phyloP scores from a whole-genome alignment of 2,797 vertebrate species.

The Molossus molossus region DNA sequence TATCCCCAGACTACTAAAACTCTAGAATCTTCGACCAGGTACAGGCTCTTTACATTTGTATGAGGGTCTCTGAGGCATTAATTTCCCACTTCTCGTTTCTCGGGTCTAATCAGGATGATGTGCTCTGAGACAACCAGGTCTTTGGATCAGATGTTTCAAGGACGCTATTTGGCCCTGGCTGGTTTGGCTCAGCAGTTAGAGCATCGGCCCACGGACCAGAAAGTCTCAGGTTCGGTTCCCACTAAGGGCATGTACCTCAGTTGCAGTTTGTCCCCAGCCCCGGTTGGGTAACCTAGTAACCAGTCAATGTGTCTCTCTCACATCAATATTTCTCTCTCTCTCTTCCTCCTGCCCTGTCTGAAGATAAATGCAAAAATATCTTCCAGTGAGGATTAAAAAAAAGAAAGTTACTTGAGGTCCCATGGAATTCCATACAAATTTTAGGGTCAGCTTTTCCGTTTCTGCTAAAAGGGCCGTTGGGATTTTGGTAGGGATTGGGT shows the following conservation, averaged over 20 bases:
- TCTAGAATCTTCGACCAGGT: background rate
- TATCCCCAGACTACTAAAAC: background rate
- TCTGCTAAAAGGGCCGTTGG: background rate
- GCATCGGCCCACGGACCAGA: too few relatives aligned
- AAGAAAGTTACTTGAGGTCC: background rate
- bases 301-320: too few relatives aligned
- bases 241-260: too few relatives aligned
- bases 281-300: too few relatives aligned
- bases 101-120: background rate
- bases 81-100: background rate
- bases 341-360: too few relatives aligned
- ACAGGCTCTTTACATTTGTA: background rate
- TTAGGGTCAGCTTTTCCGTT: background rate
- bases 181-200: too few relatives aligned
- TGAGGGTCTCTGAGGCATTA: background rate
- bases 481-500: slow-evolving; percentile 28
- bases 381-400: too few relatives aligned
- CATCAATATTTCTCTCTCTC: too few relatives aligned
- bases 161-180: background rate
- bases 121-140: background rate
- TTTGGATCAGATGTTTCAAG: background rate
- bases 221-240: too few relatives aligned
- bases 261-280: too few relatives aligned
- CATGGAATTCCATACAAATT: background rate
- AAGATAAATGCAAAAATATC: too few relatives aligned